These are phyloP conservation scores for Noturus placidus DNA, from an alignment of 2,113 vertebrate genomes.

Conservation along the genomic window DNA sequence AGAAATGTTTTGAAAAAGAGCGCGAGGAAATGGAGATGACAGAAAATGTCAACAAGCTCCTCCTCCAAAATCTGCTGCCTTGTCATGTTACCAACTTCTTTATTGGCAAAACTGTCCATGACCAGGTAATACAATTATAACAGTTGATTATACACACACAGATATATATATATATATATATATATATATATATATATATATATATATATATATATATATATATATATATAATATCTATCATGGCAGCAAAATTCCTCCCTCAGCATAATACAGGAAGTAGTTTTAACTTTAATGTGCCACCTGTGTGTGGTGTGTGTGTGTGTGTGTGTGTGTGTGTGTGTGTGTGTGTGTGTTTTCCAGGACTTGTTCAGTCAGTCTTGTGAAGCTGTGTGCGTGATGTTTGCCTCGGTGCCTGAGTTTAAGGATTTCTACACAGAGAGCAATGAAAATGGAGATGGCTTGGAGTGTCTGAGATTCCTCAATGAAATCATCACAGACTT, in stretches of 20 bases:
- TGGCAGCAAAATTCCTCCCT: not conserved
- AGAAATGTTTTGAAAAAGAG: constrained; percentile 79
- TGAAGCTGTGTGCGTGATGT: constrained; percentile 85
- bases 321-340: constrained; percentile 26
- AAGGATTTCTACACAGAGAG: constrained; percentile 89
- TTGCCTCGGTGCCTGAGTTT: constrained; percentile 87
- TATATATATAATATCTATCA: no score
- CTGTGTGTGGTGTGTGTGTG: not conserved
- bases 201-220: no score
- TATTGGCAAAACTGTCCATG: constrained; percentile 79
- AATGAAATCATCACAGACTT: constrained; percentile 91
- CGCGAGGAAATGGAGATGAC: constrained; percentile 84
- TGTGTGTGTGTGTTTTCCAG: constrained; percentile 62
- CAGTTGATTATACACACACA: not conserved
- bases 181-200: no score
- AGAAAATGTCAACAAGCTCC: constrained; percentile 85
- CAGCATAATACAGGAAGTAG: not conserved
- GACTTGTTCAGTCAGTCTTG: constrained; percentile 88
- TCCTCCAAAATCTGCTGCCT: constrained; percentile 86
- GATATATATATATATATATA: no score
- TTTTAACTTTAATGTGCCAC: not conserved
- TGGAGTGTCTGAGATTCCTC: constrained; percentile 87
- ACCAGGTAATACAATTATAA: constrained; percentile 73
- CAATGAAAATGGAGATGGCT: constrained; percentile 78
- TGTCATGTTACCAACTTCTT: constrained; percentile 81